phyloP scores from a whole-genome alignment of 2,888 invertebrate genomes.

The Chloromyia formosa region DNA sequence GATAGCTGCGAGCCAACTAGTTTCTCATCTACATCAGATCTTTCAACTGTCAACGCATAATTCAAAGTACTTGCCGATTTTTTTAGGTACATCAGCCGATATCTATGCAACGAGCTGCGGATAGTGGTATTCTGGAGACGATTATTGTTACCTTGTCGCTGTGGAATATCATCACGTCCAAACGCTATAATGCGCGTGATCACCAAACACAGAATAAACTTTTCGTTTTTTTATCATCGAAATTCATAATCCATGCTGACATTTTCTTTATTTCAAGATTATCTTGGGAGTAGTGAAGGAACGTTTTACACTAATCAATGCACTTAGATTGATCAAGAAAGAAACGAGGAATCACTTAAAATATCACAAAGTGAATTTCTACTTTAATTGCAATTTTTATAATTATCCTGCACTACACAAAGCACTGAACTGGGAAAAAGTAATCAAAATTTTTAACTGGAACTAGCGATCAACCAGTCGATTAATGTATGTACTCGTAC shows the following conservation, averaged over 20 bases:
- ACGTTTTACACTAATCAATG: too few species aligned
- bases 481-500: too few species aligned
- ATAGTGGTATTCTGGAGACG: too few species aligned
- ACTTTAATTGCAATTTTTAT: background rate
- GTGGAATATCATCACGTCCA: too few species aligned
- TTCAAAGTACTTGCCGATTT: background rate
- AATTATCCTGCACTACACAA: background rate
- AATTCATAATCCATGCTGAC: background rate
- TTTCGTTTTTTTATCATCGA: background rate
- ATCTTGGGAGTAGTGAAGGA: too few species aligned
- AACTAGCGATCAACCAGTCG: background rate
- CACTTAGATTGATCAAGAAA: background rate
- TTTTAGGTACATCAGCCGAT: too few species aligned
- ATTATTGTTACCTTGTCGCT: too few species aligned
- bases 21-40: conserved; percentile 16
- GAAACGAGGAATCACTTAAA: background rate
- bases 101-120: too few species aligned
- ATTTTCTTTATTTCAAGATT: too few species aligned
- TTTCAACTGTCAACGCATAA: too few species aligned
- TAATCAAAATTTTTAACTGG: background rate
- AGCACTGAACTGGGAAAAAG: background rate
- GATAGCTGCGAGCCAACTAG: conserved; percentile 11
- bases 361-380: background rate
- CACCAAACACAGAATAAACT: background rate
- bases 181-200: background rate